Conservation (phyloP, 2,113 vertebrate genomes). For the Sinosuthora webbiana region DNA sequence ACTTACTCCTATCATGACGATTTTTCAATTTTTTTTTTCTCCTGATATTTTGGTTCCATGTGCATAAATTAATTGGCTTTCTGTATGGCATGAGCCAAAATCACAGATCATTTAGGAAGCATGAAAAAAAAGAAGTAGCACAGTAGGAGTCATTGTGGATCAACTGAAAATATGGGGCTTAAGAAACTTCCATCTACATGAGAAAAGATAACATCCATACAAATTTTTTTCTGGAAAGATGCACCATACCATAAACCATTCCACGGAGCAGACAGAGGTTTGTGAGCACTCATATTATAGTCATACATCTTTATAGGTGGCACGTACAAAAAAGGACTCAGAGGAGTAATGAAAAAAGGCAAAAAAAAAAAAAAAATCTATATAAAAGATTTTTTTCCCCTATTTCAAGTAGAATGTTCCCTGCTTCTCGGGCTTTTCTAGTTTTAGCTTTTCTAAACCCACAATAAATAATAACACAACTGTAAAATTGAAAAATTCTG, state of each 20-base stretch:
- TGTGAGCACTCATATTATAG: slow-evolving; percentile 9
- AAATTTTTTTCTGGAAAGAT: background rate
- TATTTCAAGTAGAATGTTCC: background rate
- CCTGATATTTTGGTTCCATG: background rate
- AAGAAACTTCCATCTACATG: background rate
- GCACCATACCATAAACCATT: background rate
- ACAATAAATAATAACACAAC: background rate
- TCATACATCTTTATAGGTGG: background rate
- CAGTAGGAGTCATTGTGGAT: background rate
- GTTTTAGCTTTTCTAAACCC: background rate
- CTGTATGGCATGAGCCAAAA: background rate
- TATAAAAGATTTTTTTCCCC: background rate
- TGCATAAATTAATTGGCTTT: background rate
- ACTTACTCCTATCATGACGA: background rate
- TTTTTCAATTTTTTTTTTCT: background rate
- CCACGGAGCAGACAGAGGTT: background rate
- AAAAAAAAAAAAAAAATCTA: background rate
- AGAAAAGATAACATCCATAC: background rate
- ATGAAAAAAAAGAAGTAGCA: background rate
- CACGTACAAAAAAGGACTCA: background rate
- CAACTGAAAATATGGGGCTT: background rate
- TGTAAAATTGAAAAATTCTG: background rate
- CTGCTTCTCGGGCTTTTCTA: background rate
- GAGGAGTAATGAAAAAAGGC: background rate
- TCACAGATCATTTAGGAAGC: background rate